Evolutionary conservation across 2,113 vertebrate genomes (phyloP).

Genomic region (Leucopternis melanops): DNA sequence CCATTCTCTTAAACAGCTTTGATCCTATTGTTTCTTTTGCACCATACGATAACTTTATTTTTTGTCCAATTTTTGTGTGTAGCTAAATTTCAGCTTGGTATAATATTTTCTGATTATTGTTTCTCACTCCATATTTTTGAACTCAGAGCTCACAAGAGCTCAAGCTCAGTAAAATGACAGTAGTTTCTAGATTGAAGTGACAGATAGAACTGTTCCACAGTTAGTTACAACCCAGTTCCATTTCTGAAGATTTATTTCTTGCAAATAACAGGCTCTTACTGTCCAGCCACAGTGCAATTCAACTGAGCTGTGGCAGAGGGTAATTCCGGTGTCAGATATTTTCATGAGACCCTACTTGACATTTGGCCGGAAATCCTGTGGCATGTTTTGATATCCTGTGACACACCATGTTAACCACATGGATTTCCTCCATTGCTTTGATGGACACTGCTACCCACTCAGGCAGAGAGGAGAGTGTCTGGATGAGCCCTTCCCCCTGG

Average conservation of each 20-base stretch:
- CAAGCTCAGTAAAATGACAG: neutral
- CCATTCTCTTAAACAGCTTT: neutral
- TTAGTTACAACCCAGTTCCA: neutral
- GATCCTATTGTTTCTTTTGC: neutral
- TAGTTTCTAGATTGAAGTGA: neutral
- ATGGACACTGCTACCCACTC: neutral
- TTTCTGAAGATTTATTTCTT: neutral
- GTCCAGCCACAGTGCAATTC: neutral
- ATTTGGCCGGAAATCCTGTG: slow-evolving; percentile 27
- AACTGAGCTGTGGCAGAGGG: slow-evolving; percentile 1
- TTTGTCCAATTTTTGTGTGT: neutral
- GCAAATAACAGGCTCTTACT: neutral
- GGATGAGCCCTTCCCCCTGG: neutral
- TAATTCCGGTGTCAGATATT: slow-evolving; percentile 36
- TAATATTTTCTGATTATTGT: neutral
- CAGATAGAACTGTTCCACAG: neutral
- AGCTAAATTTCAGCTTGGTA: neutral
- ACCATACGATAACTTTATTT: neutral
- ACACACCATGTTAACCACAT: neutral
- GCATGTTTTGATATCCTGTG: slow-evolving; percentile 41
- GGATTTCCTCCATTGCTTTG: slow-evolving; percentile 30
- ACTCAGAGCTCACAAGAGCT: neutral
- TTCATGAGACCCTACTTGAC: slow-evolving; percentile 41
- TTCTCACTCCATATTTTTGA: neutral
- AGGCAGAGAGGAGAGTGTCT: neutral